phyloP scores from a whole-genome alignment of 1,140 invertebrate genomes.

The Drosophila novamexicana region DNA sequence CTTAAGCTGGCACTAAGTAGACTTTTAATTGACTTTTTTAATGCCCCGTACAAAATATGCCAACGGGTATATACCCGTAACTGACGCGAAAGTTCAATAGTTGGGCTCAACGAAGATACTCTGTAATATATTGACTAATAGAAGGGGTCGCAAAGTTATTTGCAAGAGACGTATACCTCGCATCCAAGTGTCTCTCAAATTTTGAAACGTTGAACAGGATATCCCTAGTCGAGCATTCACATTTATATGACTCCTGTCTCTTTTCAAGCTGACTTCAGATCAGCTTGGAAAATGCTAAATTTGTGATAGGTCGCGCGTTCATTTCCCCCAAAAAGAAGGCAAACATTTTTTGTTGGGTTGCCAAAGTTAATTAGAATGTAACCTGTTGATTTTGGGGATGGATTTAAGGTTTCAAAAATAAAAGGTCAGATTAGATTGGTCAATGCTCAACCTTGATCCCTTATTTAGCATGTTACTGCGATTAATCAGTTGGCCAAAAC shows the following conservation, averaged over 20 bases:
- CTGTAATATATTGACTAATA: neutral
- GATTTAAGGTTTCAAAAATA: slow-evolving; percentile 33
- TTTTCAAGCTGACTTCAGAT: slow-evolving; percentile 5
- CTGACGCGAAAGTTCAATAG: neutral
- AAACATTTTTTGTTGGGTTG: slow-evolving; percentile 51
- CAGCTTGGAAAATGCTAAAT: slow-evolving; percentile 42
- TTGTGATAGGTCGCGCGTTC: neutral
- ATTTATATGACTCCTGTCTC: neutral
- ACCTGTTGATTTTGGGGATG: slow-evolving; percentile 53
- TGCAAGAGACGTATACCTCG: neutral
- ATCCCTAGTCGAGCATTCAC: neutral
- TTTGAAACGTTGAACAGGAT: neutral
- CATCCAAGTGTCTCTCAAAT: too few species aligned
- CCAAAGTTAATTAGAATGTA: slow-evolving; percentile 76
- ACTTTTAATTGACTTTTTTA: slow-evolving; percentile 73
- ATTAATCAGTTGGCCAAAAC: slow-evolving; percentile 18
- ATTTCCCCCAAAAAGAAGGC: slow-evolving; percentile 47
- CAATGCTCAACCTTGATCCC: slow-evolving; percentile 24
- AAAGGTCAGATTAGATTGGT: slow-evolving; percentile 26
- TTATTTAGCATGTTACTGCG: slow-evolving; percentile 28
- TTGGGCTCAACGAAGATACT: too few species aligned
- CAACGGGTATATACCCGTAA: neutral
- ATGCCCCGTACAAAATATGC: slow-evolving; percentile 11
- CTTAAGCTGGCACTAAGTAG: slow-evolving; percentile 46
- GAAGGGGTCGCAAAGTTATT: neutral